phyloP scores from a whole-genome alignment of 1,140 invertebrate genomes.

The Eubasilissa regina region DNA sequence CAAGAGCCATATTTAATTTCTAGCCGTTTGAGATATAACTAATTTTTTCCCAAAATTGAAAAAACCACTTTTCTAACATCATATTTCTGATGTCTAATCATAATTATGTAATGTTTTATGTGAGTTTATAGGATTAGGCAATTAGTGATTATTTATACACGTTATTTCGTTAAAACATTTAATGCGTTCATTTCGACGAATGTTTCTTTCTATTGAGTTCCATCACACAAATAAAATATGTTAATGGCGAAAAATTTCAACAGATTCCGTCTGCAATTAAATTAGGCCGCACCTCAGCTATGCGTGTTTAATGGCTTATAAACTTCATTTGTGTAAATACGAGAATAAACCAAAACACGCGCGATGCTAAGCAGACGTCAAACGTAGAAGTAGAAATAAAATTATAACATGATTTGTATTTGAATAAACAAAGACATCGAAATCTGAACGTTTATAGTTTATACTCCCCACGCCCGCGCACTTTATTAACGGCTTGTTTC shows the following conservation, averaged over 20 bases:
- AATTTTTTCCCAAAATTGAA: too few relatives aligned
- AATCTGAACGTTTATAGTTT: conserved; percentile 37
- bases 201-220: conserved; percentile 16
- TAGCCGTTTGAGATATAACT: too few relatives aligned
- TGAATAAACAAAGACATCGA: conserved; percentile 49
- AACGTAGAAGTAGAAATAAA: conserved; percentile 48
- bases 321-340: conserved; percentile 48
- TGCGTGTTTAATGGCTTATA: conserved; percentile 43
- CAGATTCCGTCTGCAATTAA: conserved; percentile 32
- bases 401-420: conserved; percentile 54
- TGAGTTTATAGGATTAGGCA: too few relatives aligned
- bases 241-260: conserved; percentile 28
- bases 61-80: too few relatives aligned
- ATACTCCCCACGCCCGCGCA: conserved; percentile 20
- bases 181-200: background rate
- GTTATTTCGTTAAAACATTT: background rate
- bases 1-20: too few relatives aligned
- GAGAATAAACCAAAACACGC: conserved; percentile 39
- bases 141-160: background rate
- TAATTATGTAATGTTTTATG: too few relatives aligned
- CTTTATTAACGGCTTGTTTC: conserved; percentile 28
- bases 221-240: conserved; percentile 10
- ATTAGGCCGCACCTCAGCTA: conserved; percentile 38
- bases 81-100: too few relatives aligned
- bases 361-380: conserved; percentile 43